Evolutionary conservation across 2,113 vertebrate species (phyloP), one percentile per base, ranked within the genome.

Genomic region (Mustela lutreola): DNA sequence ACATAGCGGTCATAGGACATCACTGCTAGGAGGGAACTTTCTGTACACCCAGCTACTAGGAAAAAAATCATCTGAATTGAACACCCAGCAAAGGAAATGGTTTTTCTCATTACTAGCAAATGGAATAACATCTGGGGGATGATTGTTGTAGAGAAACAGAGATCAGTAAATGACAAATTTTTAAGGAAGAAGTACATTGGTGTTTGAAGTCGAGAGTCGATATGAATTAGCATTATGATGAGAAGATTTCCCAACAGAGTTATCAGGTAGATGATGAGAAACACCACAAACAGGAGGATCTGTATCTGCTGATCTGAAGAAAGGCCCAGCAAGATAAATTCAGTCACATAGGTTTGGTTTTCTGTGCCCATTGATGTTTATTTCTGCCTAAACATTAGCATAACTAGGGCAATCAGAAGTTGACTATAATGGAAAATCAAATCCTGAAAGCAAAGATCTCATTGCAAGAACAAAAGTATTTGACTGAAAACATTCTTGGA

Each of bases 141-240:
- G 22, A 98, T n/a, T 1, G 71, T 15, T 8, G 96, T 97, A 58
- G 97, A 98, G 67, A 98, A 98, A 56, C 97, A 98, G 39, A 98
- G 50, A 50, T 98, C 98, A 1, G 73, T 75, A 48, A 96, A 50
- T 11, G 98, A 97, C 12, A 98, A 71, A 7, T 98, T 98, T 21
- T 89, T 88, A 56, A 98, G 97, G 80, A 98, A 98, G 91, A 98
- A 98, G n/a, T 98, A 98, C 98, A 98, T 98, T 60, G 98, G 98
- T 10, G 39, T 94, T 33, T 97, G 95, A 85, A 97, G 94, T 78
- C 4, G 63, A 80, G 97, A 83, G 31, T 97, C 97, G 1, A 56
- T 0, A 0, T 78, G 88, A 85, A 89, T 95, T 2, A 98, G 21
- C 65, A 97, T 10, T 33, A 98, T 89, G 65, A 98, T 97, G 15